These are phyloP conservation scores for Spheniscus humboldti DNA, from an alignment of 2,797 vertebrate genomes.

Conservation along the genomic window DNA sequence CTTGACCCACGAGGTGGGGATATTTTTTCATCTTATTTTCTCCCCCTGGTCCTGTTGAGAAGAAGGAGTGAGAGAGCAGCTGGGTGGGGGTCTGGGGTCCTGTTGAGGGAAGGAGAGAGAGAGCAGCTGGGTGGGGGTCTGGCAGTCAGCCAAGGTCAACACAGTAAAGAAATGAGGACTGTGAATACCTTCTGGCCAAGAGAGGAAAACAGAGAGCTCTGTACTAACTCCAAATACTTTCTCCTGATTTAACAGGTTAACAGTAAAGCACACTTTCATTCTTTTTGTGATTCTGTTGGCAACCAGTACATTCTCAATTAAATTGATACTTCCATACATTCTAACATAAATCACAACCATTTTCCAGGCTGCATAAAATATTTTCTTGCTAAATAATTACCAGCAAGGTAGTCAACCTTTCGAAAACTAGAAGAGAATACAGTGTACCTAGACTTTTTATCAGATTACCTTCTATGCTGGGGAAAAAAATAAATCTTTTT, in stretches of 20 bases:
- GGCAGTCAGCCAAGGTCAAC: not conserved
- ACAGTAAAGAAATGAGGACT: not conserved
- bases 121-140: not conserved
- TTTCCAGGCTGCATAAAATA: not conserved
- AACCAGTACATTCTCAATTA: not conserved
- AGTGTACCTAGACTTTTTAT: not conserved
- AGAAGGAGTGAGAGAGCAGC: not conserved
- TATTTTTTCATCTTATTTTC: not conserved
- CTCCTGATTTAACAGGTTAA: not conserved
- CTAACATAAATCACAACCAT: not conserved
- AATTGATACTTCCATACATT: not conserved
- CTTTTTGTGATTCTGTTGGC: not conserved
- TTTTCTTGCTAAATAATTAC: not conserved
- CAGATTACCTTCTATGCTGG: not conserved
- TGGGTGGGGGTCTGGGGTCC: not conserved
- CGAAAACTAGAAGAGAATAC: not conserved
- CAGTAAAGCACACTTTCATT: not conserved
- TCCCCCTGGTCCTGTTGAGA: not conserved
- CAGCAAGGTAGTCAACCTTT: not conserved
- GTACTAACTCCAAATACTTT: not conserved
- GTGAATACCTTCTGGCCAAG: not conserved
- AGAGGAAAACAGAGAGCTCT: not conserved
- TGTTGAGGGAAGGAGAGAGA: not conserved
- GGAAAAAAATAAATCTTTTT: not conserved
- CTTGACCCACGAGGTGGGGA: not conserved